phyloP scores from a whole-genome alignment of 2,888 invertebrate genomes.

The Polietes domitor region DNA sequence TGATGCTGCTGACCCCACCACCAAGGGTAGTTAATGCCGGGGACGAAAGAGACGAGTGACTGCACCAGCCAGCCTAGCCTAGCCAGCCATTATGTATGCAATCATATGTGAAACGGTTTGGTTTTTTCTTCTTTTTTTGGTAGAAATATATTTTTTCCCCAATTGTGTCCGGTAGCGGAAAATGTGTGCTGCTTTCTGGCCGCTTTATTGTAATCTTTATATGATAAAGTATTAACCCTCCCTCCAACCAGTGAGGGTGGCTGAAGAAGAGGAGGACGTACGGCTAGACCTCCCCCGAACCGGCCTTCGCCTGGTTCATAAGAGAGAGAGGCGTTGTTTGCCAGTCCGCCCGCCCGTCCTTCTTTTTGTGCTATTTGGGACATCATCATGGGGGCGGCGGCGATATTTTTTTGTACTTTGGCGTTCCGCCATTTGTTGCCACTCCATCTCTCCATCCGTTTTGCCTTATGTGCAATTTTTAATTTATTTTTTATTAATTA shows the following conservation, averaged over 20 bases:
- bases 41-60: neutral
- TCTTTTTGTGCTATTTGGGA: constrained; percentile 37
- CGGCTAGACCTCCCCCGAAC: neutral
- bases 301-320: neutral
- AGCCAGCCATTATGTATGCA: constrained; percentile 60
- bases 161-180: constrained; percentile 65
- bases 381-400: constrained; percentile 34
- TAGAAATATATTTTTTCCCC: constrained; percentile 8
- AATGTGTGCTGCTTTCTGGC: constrained; percentile 33
- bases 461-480: constrained; percentile 67
- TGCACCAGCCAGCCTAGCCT: neutral
- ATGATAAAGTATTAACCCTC: constrained; percentile 60
- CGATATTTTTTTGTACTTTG: constrained; percentile 24
- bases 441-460: constrained; percentile 65
- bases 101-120: constrained; percentile 60
- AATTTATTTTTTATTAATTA: constrained; percentile 69
- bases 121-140: constrained; percentile 39
- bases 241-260: too few relatives aligned
- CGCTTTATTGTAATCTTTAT: constrained; percentile 43
- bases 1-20: neutral
- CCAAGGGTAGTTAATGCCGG: constrained; percentile 17
- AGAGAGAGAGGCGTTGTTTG: constrained; percentile 39
- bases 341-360: neutral
- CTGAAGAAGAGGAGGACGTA: neutral
- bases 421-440: constrained; percentile 7